phyloP scores from a whole-genome alignment of 2,888 invertebrate genomes.

The Chymomyza procnemis region DNA sequence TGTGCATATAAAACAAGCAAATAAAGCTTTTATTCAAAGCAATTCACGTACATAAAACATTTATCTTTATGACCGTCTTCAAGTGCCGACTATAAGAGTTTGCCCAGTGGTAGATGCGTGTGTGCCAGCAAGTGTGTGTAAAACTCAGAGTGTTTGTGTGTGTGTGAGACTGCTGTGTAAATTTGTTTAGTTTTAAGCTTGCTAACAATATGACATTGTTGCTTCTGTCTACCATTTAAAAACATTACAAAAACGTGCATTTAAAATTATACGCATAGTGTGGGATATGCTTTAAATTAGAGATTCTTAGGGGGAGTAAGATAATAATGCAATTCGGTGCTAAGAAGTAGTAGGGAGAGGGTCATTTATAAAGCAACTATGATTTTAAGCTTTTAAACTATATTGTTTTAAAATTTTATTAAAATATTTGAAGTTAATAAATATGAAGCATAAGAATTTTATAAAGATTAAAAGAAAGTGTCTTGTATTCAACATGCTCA shows the following conservation, averaged over 20 bases:
- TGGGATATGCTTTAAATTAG: neutral
- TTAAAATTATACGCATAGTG: neutral
- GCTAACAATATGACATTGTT: conserved; percentile 3
- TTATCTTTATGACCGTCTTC: conserved; percentile 71
- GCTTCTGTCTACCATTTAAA: neutral
- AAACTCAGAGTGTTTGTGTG: neutral
- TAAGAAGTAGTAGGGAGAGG: too few species aligned
- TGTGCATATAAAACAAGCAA: conserved; percentile 59
- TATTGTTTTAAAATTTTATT: too few species aligned
- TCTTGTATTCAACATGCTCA: too few species aligned
- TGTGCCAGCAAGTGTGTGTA: neutral
- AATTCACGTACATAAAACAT: conserved; percentile 74
- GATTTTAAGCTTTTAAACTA: too few species aligned
- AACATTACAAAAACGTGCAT: neutral
- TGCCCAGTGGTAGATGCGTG: conserved; percentile 3
- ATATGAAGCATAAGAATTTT: too few species aligned
- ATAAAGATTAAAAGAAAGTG: too few species aligned
- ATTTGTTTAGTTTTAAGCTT: conserved; percentile 4
- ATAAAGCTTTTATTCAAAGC: conserved; percentile 71
- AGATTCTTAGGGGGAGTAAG: neutral
- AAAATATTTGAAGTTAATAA: too few species aligned
- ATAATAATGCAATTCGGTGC: too few species aligned
- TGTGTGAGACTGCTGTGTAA: neutral
- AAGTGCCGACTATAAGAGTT: conserved; percentile 36
- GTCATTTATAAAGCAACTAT: too few species aligned